Evolutionary conservation across 1,140 invertebrate species (phyloP).

Genomic region (Sycophila sp.): DNA sequence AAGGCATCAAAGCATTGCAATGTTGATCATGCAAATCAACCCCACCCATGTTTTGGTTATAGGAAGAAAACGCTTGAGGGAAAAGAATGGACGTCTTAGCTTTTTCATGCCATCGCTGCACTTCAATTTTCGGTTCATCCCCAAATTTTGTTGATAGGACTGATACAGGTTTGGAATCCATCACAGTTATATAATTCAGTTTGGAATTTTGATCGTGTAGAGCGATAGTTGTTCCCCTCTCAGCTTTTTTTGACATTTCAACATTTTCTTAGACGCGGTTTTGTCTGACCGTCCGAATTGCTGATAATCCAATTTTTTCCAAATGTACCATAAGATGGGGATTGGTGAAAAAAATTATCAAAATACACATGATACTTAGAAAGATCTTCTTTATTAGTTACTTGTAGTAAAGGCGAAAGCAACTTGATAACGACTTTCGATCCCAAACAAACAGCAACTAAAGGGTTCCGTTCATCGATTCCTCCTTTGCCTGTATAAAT

Average conservation of each 20-base stretch:
- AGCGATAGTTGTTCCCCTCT: background rate
- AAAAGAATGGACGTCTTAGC: background rate
- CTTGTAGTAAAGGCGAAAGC: constrained; percentile 7
- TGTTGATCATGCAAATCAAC: no score
- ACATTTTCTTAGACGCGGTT: background rate
- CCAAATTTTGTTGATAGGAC: background rate
- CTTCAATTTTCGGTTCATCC: background rate
- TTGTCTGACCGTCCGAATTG: background rate
- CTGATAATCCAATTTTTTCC: background rate
- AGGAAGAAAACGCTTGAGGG: background rate
- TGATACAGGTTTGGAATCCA: no score
- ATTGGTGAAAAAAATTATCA: background rate
- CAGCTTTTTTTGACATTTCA: no score
- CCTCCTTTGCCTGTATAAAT: constrained; percentile 16
- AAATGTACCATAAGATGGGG: background rate
- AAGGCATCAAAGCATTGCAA: no score
- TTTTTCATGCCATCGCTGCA: background rate
- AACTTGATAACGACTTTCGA: constrained; percentile 23
- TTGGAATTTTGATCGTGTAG: background rate
- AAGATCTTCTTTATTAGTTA: background rate
- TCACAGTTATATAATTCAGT: no score
- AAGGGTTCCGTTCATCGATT: background rate
- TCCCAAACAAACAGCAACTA: constrained; percentile 6
- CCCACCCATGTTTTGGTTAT: no score
- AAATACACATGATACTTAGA: background rate